These are phyloP conservation scores for Brotula barbata DNA, from an alignment of 2,797 vertebrate genomes.

Conservation along the genomic window DNA sequence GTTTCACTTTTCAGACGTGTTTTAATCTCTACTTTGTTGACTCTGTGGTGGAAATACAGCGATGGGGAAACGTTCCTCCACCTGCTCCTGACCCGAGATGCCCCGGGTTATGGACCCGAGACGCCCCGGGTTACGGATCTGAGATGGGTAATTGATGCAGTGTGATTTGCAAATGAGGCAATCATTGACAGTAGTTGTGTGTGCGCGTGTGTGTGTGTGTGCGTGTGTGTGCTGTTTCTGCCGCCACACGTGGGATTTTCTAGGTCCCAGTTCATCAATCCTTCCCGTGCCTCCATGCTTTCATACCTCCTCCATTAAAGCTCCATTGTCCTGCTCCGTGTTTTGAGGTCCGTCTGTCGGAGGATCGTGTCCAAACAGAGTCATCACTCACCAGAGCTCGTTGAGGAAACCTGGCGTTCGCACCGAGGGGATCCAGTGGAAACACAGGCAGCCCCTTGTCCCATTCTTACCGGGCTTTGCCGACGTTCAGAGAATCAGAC, in stretches of 20 bases:
- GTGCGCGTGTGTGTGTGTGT: conserved; percentile 26
- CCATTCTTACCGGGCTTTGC: conserved; percentile 54
- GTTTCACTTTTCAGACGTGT: too few species aligned
- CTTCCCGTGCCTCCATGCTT: conserved; percentile 66
- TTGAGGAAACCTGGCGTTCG: conserved; percentile 62
- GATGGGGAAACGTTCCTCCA: conserved; percentile 43
- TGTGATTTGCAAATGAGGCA: conserved; percentile 66
- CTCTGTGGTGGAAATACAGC: too few species aligned
- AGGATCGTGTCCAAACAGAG: conserved; percentile 73
- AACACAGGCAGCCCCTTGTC: conserved; percentile 60
- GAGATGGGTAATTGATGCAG: conserved; percentile 57
- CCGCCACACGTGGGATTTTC: conserved; percentile 63
- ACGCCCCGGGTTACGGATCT: conserved; percentile 26
- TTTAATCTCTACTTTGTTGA: too few species aligned
- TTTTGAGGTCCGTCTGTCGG: conserved; percentile 75
- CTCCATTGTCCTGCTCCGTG: conserved; percentile 73
- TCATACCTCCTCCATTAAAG: conserved; percentile 67
- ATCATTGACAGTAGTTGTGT: conserved; percentile 31
- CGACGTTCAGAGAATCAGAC: conserved; percentile 52
- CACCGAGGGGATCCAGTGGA: conserved; percentile 50
- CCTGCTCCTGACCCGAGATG: conserved; percentile 64
- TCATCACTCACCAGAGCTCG: conserved; percentile 68
- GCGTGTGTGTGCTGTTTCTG: conserved; percentile 41
- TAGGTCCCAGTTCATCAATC: conserved; percentile 67
- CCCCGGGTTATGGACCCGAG: too few species aligned